Conservation (phyloP, 2,113 vertebrate species). For the Tamias sibiricus region DNA sequence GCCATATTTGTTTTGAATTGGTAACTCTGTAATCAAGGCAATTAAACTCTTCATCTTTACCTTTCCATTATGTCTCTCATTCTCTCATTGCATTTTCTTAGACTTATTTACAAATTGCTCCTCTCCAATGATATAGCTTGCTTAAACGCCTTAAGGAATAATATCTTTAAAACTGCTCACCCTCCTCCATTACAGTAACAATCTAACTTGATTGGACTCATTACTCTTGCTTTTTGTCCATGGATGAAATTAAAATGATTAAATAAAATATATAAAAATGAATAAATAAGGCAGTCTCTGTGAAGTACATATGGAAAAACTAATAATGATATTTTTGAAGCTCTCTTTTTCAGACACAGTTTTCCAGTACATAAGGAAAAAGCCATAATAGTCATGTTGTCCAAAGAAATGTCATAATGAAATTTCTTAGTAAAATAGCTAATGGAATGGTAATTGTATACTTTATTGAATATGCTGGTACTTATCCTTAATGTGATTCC, state of each 20-base stretch:
- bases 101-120: slow-evolving; percentile 52
- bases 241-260: slow-evolving; percentile 57
- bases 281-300: slow-evolving; percentile 39
- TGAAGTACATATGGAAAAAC: slow-evolving; percentile 9
- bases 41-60: not conserved
- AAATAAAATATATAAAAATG: slow-evolving; percentile 63
- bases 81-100: slow-evolving; percentile 26
- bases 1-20: not conserved
- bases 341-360: slow-evolving; percentile 53
- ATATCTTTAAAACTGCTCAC: not conserved
- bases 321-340: slow-evolving; percentile 46
- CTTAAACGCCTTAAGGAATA: slow-evolving; percentile 25
- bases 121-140: not conserved
- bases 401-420: slow-evolving; percentile 53
- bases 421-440: slow-evolving; percentile 68
- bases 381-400: slow-evolving; percentile 20
- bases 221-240: slow-evolving; percentile 23
- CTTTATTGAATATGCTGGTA: slow-evolving; percentile 58
- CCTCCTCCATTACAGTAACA: slow-evolving; percentile 23
- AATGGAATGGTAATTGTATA: slow-evolving; percentile 68
- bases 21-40: not conserved
- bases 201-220: slow-evolving; percentile 43
- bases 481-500: slow-evolving; percentile 60
- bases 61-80: not conserved
- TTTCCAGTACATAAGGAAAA: slow-evolving; percentile 69